Percentiles rank a stretch among this genome's conserved stretches.
These are phyloP conservation scores for Cantharis nigra DNA, from an alignment of 2,888 invertebrate species.

Conservation along the genomic window DNA sequence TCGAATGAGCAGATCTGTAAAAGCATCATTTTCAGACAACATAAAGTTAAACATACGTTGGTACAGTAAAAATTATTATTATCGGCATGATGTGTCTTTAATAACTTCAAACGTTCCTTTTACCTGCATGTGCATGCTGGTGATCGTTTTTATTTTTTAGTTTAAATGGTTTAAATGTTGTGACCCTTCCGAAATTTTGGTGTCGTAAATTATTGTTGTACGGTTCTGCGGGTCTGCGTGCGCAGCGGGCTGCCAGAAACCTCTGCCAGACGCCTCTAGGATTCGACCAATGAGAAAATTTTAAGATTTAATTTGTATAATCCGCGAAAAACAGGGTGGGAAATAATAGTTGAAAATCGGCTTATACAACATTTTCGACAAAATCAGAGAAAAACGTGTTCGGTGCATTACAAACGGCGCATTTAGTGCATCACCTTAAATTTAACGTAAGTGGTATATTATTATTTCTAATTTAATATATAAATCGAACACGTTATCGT, in stretches of 20 bases:
- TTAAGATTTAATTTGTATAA: slow-evolving; percentile 43
- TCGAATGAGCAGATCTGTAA: slow-evolving; percentile 56
- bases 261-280: slow-evolving; percentile 56
- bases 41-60: slow-evolving; percentile 57
- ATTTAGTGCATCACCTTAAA: slow-evolving; percentile 46
- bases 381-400: slow-evolving; percentile 37
- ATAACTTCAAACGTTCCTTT: neutral
- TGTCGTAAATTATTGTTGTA: slow-evolving; percentile 10
- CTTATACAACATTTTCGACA: slow-evolving; percentile 36
- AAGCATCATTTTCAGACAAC: slow-evolving; percentile 58
- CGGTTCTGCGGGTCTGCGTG: slow-evolving; percentile 36
- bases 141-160: neutral
- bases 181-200: neutral
- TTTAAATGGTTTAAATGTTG: neutral
- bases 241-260: slow-evolving; percentile 50
- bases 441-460: slow-evolving; percentile 52
- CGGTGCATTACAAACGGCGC: slow-evolving; percentile 25
- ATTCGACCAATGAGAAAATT: slow-evolving; percentile 43
- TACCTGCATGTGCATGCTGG: neutral
- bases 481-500: slow-evolving; percentile 7
- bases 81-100: slow-evolving; percentile 28
- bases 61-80: slow-evolving; percentile 46
- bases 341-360: slow-evolving; percentile 53
- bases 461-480: neutral
- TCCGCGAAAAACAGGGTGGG: slow-evolving; percentile 46